Evolutionary conservation across 64 coral and sea anemone species (phyloP).

Genomic region (Astreopora myriophthalma): DNA sequence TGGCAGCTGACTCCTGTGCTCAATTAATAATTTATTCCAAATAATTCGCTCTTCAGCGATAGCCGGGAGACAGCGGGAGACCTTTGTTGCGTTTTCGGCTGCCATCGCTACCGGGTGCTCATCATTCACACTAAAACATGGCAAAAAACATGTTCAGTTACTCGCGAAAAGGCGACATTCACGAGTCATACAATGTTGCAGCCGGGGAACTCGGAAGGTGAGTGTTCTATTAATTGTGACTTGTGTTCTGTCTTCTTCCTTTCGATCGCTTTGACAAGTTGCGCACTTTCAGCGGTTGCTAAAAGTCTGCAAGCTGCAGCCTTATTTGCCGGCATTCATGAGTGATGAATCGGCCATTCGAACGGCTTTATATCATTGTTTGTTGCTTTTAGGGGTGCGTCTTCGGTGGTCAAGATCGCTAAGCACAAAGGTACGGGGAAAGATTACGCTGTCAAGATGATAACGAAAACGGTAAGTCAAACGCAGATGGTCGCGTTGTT

Average conservation of each 20-base stretch:
- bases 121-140: background rate
- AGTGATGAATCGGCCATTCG: constrained; percentile 1
- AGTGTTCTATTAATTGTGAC: background rate
- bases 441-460: constrained; percentile 92
- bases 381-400: constrained; percentile 81
- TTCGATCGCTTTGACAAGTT: background rate
- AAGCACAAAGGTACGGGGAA: constrained; percentile 80
- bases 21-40: constrained; percentile 98
- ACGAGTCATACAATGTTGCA: constrained; percentile 71
- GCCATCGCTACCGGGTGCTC: background rate
- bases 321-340: background rate
- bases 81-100: background rate
- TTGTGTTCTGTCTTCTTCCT: background rate
- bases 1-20: constrained; percentile 54
- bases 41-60: constrained; percentile 52
- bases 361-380: constrained; percentile 1
- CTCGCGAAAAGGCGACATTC: constrained; percentile 92
- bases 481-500: background rate
- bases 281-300: background rate
- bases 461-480: constrained; percentile 93
- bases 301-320: background rate
- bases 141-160: constrained; percentile 55
- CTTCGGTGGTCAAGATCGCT: constrained; percentile 82
- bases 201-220: constrained; percentile 88
- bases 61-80: constrained; percentile 7